Evolutionary conservation across 2,888 invertebrate genomes (phyloP), one percentile per base, ranked within the genome.

Genomic region (Cryptus viduatorius): DNA sequence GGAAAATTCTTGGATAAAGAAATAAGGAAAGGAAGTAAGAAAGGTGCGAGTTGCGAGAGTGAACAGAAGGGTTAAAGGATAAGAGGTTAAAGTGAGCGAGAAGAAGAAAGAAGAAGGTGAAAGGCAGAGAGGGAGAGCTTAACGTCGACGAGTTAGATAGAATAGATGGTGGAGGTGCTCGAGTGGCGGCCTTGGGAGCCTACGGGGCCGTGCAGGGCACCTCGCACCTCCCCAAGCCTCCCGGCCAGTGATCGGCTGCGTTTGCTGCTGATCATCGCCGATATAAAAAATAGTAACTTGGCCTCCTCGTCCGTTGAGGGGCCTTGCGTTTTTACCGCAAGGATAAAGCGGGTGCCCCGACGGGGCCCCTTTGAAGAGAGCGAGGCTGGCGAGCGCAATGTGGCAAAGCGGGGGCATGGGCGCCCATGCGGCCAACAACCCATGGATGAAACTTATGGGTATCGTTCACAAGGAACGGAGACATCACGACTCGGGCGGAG

Each of bases 401-500:
- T 96, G 96, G 96, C 96, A 96, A 95, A 96, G 96, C 94, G 94
- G 94, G 87, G 96, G 96, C 94, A 96, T 96, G 95, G 96, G 96
- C 93, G 96, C 96, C 94, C 96, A 96, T 94, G 96, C 95, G 92
- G 95, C 95, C 93, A 96, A 96, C 95, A 97, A 97, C 94, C 96
- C 97, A 91, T 97, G 97, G 97, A 96, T 97, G 96, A 97, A 97
- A 94, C 94, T 97, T 89, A 97, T 97, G 97, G 97, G 97, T 92
- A 96, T 96, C 92, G 96, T 96, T 90, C 96, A 97, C 95, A 96
- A 96, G 94, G 96, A 96, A 92, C 94, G 96, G 86, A 94, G 96
- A 82, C 96, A 96, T 92, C 95, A 96, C 94, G 96, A 96, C 87
- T 95, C 95, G 56, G 91, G 90, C 79, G 93, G 90, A 84, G 93